A percentile compares a stretch with the other conserved stretches of the same genome.
Evolutionary conservation across 2,113 vertebrate species (phyloP).

Genomic region (Aegypius monachus): DNA sequence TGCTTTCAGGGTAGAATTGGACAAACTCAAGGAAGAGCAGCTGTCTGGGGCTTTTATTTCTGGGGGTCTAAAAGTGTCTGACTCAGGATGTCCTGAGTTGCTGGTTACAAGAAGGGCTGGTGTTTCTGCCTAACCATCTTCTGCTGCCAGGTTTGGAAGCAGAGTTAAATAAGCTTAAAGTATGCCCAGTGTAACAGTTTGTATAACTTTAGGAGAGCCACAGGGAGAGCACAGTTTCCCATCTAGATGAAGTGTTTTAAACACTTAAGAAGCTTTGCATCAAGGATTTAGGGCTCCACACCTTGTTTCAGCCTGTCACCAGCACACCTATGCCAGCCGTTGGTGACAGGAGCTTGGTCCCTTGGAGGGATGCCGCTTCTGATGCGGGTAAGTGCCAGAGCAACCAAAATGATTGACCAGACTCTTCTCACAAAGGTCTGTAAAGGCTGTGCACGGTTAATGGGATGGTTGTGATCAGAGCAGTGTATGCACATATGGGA

Average conservation of each 20-base stretch:
- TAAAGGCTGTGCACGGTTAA: rapidly evolving
- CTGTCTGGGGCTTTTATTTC: background rate
- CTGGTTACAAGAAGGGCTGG: background rate
- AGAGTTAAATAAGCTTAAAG: background rate
- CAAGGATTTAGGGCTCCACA: rapidly evolving
- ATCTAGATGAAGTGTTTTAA: background rate
- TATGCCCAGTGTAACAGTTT: too few species aligned
- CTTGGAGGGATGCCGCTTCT: background rate
- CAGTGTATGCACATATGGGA: background rate
- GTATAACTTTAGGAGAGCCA: background rate
- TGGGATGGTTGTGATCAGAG: background rate
- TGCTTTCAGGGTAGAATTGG: background rate
- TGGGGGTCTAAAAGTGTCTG: background rate
- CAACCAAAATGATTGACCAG: rapidly evolving
- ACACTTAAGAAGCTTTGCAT: background rate
- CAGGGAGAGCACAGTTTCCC: background rate
- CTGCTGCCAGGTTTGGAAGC: background rate
- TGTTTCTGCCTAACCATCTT: background rate
- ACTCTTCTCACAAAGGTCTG: background rate
- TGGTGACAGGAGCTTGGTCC: background rate
- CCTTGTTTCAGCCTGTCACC: background rate
- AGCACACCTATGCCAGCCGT: rapidly evolving
- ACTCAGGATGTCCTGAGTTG: background rate
- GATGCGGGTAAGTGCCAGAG: background rate
- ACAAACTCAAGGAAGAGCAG: background rate